Conservation (phyloP, 2,113 vertebrate species). For the Lanius collurio region DNA sequence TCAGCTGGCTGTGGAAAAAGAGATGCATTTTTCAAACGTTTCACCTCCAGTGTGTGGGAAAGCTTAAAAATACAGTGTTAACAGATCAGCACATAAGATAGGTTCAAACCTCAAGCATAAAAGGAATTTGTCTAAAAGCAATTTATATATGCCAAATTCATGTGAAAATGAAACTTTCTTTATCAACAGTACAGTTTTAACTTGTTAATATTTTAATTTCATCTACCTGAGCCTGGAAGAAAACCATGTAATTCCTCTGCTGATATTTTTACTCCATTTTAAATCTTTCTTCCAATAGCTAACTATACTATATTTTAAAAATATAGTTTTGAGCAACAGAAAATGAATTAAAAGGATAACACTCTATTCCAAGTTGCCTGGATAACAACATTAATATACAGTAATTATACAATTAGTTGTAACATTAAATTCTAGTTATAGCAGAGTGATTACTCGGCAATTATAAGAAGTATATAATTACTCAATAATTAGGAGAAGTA, state of each 20-base stretch:
- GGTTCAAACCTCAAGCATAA: background rate
- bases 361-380: slow-evolving; percentile 70
- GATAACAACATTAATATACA: slow-evolving; percentile 79
- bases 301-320: slow-evolving; percentile 39
- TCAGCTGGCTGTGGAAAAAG: background rate
- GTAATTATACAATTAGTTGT: slow-evolving; percentile 85
- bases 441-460: slow-evolving; percentile 81
- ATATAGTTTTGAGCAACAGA: slow-evolving; percentile 18
- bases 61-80: background rate
- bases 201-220: background rate
- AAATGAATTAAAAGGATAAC: slow-evolving; percentile 59
- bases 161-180: background rate
- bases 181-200: background rate
- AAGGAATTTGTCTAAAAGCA: background rate
- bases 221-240: background rate
- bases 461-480: slow-evolving; percentile 85
- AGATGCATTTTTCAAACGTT: background rate
- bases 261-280: background rate
- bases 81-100: background rate
- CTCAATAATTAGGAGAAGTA: slow-evolving; percentile 83
- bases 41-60: background rate
- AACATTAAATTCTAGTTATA: slow-evolving; percentile 82
- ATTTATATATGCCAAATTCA: background rate
- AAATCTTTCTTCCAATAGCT: slow-evolving; percentile 37
- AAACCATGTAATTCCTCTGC: background rate